These are phyloP conservation scores for Lycaena phlaeas DNA, from an alignment of 2,888 invertebrate genomes.

Conservation along the genomic window DNA sequence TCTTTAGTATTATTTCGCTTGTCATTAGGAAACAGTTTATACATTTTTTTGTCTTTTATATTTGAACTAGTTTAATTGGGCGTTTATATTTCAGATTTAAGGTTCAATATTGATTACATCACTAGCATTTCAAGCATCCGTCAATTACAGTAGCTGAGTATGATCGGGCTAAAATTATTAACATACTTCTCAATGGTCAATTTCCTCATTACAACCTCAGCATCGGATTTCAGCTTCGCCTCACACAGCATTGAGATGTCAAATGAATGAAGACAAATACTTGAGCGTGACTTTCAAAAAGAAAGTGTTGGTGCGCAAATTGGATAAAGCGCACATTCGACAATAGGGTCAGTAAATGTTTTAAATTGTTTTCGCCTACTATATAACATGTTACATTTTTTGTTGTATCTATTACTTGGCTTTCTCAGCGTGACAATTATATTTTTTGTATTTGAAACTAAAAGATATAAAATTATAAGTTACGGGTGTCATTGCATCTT, in stretches of 20 bases:
- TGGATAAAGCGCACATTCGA: conserved; percentile 37
- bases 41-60: too few species aligned
- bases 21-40: too few species aligned
- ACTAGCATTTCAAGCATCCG: neutral
- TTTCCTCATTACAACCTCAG: conserved; percentile 20
- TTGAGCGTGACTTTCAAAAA: conserved; percentile 58
- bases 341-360: conserved; percentile 12
- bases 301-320: conserved; percentile 52
- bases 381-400: too few species aligned
- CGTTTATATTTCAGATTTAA: too few species aligned
- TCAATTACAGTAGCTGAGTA: conserved; percentile 3
- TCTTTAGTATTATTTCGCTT: too few species aligned
- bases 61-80: too few species aligned
- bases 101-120: too few species aligned
- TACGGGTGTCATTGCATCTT: too few species aligned
- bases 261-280: conserved; percentile 65
- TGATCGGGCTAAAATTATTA: neutral
- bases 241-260: conserved; percentile 59
- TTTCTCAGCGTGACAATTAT: too few species aligned
- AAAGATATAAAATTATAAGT: too few species aligned
- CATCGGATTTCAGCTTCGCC: conserved; percentile 44
- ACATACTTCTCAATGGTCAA: neutral
- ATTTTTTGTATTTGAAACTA: too few species aligned
- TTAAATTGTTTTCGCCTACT: neutral
- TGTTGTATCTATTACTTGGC: too few species aligned